Percentiles rank a stretch among this genome's conserved stretches.
Evolutionary conservation across 2,888 invertebrate genomes (phyloP).

Genomic region (Elegia similella): DNA sequence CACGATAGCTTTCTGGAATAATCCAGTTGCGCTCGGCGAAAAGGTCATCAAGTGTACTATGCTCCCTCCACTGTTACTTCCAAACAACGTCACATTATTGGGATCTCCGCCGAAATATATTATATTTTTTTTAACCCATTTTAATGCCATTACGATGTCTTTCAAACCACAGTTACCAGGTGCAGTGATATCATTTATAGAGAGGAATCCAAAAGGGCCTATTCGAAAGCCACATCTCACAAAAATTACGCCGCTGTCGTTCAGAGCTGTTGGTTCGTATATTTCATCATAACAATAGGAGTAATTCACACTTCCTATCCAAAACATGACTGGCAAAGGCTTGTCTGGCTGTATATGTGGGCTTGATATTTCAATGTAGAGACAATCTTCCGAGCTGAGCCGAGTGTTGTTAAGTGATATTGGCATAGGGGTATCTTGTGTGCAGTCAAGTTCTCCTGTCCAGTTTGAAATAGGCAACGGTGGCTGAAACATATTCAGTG

Average conservation of each 20-base stretch:
- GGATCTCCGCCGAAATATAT: slow-evolving; percentile 69
- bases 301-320: slow-evolving; percentile 68
- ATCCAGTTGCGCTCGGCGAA: slow-evolving; percentile 69
- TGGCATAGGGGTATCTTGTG: slow-evolving; percentile 47
- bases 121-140: slow-evolving; percentile 71
- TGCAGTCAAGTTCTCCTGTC: slow-evolving; percentile 56
- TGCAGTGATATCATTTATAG: slow-evolving; percentile 62
- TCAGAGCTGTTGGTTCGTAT: slow-evolving; percentile 61
- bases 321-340: slow-evolving; percentile 75
- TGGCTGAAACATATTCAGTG: slow-evolving; percentile 48
- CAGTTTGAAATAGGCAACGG: slow-evolving; percentile 53
- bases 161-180: slow-evolving; percentile 74
- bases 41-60: slow-evolving; percentile 71
- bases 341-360: slow-evolving; percentile 52
- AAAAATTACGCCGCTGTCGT: slow-evolving; percentile 56
- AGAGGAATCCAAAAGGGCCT: slow-evolving; percentile 73
- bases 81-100: slow-evolving; percentile 72
- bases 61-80: slow-evolving; percentile 70
- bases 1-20: slow-evolving; percentile 72
- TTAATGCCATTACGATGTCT: slow-evolving; percentile 67
- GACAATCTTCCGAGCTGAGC: slow-evolving; percentile 64
- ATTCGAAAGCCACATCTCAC: slow-evolving; percentile 70
- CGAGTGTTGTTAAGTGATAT: slow-evolving; percentile 21
- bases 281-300: slow-evolving; percentile 44
- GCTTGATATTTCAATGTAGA: slow-evolving; percentile 64